These are phyloP conservation scores for Poeciliopsis presidionis DNA, from an alignment of 2,797 vertebrate species.

Conservation along the genomic window DNA sequence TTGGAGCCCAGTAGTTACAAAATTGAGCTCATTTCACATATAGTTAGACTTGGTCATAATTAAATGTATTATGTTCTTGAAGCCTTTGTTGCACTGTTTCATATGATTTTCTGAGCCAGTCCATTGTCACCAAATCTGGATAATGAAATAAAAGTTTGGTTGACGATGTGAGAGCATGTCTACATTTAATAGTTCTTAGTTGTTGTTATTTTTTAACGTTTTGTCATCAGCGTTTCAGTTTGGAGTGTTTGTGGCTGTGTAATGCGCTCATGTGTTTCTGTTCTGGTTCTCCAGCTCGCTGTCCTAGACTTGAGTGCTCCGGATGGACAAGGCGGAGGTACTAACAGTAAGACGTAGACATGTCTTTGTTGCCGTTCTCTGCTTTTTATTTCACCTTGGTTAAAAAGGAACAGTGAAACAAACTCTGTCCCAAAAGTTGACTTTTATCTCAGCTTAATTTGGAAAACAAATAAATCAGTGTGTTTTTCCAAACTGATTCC, in stretches of 20 bases:
- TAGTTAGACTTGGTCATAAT: not conserved
- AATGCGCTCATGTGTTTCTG: not conserved
- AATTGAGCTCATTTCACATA: not conserved
- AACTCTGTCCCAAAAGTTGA: not conserved
- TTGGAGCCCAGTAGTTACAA: too few relatives aligned
- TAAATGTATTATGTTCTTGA: not conserved
- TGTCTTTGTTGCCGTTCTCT: not conserved
- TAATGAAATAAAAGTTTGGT: not conserved
- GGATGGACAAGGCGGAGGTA: slow-evolving; percentile 89
- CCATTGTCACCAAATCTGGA: not conserved
- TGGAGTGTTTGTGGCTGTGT: not conserved
- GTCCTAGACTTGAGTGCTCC: slow-evolving; percentile 95
- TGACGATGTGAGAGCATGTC: not conserved
- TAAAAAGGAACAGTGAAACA: not conserved
- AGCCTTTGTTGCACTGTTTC: not conserved
- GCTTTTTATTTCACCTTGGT: not conserved
- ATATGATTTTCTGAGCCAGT: not conserved
- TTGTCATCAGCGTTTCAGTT: not conserved
- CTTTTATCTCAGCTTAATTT: not conserved
- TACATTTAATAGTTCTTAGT: not conserved
- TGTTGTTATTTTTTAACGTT: not conserved
- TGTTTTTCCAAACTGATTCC: too few relatives aligned
- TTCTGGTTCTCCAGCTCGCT: slow-evolving; percentile 86
- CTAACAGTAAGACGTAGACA: slow-evolving; percentile 87
- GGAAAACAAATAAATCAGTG: not conserved